Conservation (phyloP, 2,113 vertebrate species). For the Oreochromis niloticus region DNA sequence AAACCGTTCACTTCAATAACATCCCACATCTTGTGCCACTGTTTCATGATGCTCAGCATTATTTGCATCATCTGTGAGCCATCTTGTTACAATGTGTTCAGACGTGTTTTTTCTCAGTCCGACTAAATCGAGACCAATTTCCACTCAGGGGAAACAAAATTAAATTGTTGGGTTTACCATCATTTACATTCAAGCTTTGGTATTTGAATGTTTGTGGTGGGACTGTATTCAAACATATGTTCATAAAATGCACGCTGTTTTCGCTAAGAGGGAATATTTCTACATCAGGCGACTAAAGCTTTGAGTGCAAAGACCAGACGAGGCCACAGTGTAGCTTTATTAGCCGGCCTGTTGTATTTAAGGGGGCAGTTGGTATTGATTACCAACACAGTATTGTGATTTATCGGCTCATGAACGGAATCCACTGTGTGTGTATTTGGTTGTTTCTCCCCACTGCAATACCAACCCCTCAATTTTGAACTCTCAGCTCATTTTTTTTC, state of each 20-base stretch:
- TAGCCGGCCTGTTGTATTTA: neutral
- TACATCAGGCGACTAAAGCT: neutral
- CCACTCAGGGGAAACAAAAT: neutral
- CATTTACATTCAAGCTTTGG: neutral
- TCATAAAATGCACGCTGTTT: neutral
- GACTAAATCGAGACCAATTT: neutral
- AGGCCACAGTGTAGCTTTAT: neutral
- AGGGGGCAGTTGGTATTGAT: constrained; percentile 7
- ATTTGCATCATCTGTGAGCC: neutral
- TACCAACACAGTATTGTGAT: neutral
- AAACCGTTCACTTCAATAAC: neutral
- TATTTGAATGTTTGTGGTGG: neutral
- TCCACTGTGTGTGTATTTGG: neutral
- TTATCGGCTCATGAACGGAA: neutral
- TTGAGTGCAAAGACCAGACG: neutral
- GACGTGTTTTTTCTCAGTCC: neutral
- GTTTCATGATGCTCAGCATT: neutral
- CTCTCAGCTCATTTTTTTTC: neutral
- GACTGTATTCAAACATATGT: neutral
- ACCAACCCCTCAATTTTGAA: neutral
- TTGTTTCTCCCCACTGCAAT: neutral
- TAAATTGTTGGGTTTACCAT: neutral
- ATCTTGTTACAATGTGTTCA: neutral
- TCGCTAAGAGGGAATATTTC: neutral
- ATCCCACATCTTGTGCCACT: neutral